Conservation (phyloP, 1,140 invertebrate species). For the Thereuonema tuberculata region DNA sequence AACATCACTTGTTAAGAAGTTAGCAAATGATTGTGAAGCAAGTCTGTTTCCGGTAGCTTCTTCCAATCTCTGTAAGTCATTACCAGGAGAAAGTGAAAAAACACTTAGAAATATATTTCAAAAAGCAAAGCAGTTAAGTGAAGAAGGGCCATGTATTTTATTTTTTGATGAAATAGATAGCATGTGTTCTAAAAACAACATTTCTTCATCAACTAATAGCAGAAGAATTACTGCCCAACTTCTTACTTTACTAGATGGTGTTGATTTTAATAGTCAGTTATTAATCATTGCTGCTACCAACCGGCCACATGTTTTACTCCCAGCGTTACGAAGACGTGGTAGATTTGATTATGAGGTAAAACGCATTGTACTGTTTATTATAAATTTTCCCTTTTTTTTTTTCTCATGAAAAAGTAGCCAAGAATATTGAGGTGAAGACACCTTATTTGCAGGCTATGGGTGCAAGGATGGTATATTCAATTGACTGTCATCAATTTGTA, state of each 20-base stretch:
- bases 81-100: constrained; percentile 13
- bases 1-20: constrained; percentile 32
- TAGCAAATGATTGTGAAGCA: constrained; percentile 12
- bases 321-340: constrained; percentile 29
- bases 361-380: no score
- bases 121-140: constrained; percentile 8
- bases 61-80: constrained; percentile 5
- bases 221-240: constrained; percentile 23
- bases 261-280: constrained; percentile 15
- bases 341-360: constrained; percentile 26
- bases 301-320: constrained; percentile 28
- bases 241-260: constrained; percentile 30
- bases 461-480: no score
- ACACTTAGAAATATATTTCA: constrained; percentile 13
- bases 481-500: no score
- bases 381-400: no score
- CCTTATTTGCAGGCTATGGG: no score
- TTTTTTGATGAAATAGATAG: constrained; percentile 25
- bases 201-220: not conserved
- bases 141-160: constrained; percentile 15
- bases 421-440: no score
- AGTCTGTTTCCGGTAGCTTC: constrained; percentile 9
- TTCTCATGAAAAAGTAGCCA: no score
- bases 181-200: constrained; percentile 12
- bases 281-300: constrained; percentile 28